Conservation (phyloP, 2,797 vertebrate genomes). For the Sternarchorhynchus goeldii region DNA sequence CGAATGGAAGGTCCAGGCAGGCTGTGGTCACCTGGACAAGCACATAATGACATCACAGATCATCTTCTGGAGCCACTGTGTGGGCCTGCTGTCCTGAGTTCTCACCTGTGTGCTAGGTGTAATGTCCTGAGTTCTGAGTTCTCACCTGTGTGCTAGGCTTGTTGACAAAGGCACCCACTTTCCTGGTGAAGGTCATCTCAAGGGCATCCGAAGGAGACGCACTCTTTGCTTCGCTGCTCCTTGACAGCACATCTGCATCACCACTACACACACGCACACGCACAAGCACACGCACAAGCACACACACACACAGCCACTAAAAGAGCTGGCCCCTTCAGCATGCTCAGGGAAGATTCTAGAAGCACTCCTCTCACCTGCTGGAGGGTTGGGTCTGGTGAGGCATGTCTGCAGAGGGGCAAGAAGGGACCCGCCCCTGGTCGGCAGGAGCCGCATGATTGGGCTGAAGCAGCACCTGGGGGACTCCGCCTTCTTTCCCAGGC, state of each 20-base stretch:
- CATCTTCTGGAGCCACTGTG: background rate
- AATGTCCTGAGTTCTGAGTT: background rate
- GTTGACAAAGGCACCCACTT: conserved; percentile 96
- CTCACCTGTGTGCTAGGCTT: conserved; percentile 82
- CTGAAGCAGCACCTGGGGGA: conserved; percentile 78
- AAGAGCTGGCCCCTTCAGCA: background rate
- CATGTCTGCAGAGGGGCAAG: conserved; percentile 74
- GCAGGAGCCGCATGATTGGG: conserved; percentile 83
- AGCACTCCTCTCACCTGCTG: conserved; percentile 76
- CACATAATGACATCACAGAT: conserved; percentile 1
- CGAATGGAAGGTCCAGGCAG: conserved; percentile 95
- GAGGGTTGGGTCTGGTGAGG: conserved; percentile 76
- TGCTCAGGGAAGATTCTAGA: background rate
- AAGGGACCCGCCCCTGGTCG: conserved; percentile 76
- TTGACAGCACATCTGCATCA: conserved; percentile 80
- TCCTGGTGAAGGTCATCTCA: conserved; percentile 88
- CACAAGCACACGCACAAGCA: background rate
- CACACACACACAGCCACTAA: background rate
- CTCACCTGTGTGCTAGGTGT: background rate
- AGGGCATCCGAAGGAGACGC: conserved; percentile 81
- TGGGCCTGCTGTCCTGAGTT: background rate
- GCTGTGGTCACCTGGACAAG: conserved; percentile 82
- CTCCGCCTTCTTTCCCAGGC: conserved; percentile 87
- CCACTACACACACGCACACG: conserved; percentile 66
- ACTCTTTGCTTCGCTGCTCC: conserved; percentile 76